A percentile compares a stretch with the other conserved stretches of the same genome.
These are phyloP conservation scores for Meda fulgida DNA, from an alignment of 2,797 vertebrate species.

Conservation along the genomic window DNA sequence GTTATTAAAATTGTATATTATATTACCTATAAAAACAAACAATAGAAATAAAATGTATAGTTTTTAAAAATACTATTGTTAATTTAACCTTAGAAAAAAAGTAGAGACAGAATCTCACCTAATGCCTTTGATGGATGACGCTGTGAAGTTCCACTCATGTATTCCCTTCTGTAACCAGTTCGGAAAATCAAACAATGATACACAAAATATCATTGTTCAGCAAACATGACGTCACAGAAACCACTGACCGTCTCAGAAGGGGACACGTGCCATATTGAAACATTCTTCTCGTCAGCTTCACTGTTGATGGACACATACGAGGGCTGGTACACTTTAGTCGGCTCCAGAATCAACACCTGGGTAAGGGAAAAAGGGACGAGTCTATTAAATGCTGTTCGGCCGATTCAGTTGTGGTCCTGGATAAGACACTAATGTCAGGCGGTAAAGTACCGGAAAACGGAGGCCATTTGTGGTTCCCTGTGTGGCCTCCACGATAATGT, in stretches of 20 bases:
- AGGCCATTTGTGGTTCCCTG: slow-evolving; percentile 86
- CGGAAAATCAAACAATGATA: background rate
- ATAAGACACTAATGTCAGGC: background rate
- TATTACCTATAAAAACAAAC: background rate
- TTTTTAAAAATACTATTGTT: background rate
- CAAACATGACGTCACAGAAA: background rate
- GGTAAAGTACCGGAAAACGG: slow-evolving; percentile 87
- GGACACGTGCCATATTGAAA: slow-evolving; percentile 93
- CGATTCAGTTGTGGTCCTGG: background rate
- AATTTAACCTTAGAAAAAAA: background rate
- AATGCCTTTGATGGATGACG: slow-evolving; percentile 92
- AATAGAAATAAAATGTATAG: background rate
- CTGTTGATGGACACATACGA: slow-evolving; percentile 94
- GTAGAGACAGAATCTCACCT: slow-evolving; percentile 77
- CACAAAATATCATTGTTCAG: background rate
- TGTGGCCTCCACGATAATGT: slow-evolving; percentile 96
- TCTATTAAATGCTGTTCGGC: background rate
- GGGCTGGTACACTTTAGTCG: slow-evolving; percentile 92
- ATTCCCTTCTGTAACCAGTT: slow-evolving; percentile 85
- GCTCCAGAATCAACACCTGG: slow-evolving; percentile 94
- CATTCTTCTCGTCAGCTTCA: slow-evolving; percentile 90
- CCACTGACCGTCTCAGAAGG: slow-evolving; percentile 86
- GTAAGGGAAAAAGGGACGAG: background rate
- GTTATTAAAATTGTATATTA: background rate
- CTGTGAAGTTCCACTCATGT: slow-evolving; percentile 95